These are phyloP conservation scores for Catharus fuscescens DNA, from an alignment of 2,113 vertebrate genomes.

Conservation along the genomic window DNA sequence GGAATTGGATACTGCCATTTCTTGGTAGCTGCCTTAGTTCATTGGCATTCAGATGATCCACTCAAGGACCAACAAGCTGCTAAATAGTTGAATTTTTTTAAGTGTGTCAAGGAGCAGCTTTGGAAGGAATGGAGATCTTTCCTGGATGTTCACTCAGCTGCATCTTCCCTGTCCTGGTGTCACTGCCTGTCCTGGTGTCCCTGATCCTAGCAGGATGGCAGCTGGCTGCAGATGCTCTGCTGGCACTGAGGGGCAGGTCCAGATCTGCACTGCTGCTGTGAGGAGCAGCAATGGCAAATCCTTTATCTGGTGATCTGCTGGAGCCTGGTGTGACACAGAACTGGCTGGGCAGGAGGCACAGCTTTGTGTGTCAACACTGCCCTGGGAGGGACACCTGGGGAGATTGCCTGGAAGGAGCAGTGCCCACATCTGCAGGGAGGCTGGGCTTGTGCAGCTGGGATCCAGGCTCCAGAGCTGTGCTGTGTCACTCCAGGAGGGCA, in stretches of 20 bases:
- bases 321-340: neutral
- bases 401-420: neutral
- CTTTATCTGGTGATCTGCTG: neutral
- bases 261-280: neutral
- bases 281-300: neutral
- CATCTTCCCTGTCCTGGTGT: neutral
- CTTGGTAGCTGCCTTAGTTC: neutral
- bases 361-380: neutral
- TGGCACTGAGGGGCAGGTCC: neutral
- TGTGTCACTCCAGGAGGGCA: neutral
- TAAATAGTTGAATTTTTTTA: neutral
- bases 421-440: neutral
- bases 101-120: neutral
- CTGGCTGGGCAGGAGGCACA: conserved; percentile 28
- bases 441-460: neutral
- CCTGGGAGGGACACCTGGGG: neutral
- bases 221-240: neutral
- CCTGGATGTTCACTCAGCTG: neutral
- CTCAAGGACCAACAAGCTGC: neutral
- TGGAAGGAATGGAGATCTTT: neutral
- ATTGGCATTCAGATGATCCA: neutral
- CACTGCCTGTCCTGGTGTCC: neutral
- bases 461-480: neutral
- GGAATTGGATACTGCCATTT: neutral
- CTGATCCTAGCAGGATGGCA: neutral